These are phyloP conservation scores for Rostratula benghalensis DNA, from an alignment of 2,113 vertebrate genomes.

Conservation along the genomic window DNA sequence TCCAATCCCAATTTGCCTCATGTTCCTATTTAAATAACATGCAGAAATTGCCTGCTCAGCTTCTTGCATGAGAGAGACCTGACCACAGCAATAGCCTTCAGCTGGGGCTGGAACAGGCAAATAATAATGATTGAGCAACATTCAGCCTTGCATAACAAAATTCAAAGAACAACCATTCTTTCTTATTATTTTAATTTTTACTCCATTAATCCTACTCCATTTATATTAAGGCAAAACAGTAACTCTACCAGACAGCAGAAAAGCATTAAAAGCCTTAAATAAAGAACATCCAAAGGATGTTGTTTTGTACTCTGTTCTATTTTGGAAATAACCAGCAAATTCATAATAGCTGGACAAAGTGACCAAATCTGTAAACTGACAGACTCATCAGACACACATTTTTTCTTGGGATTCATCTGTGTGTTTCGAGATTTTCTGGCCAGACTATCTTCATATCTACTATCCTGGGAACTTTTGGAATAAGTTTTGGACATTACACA, in stretches of 20 bases:
- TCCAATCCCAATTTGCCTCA: neutral
- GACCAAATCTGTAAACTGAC: neutral
- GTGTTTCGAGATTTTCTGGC: constrained; percentile 21
- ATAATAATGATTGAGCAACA: neutral
- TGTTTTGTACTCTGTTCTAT: neutral
- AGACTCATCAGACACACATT: neutral
- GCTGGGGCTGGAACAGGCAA: neutral
- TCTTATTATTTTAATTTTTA: neutral
- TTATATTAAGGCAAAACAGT: neutral
- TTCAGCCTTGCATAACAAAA: neutral
- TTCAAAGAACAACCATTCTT: neutral
- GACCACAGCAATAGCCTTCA: neutral
- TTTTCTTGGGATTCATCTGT: constrained; percentile 24
- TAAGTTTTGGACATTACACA: neutral
- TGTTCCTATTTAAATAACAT: neutral
- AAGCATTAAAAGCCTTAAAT: neutral
- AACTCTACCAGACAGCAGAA: neutral
- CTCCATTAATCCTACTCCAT: neutral
- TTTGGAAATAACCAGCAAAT: constrained; percentile 13
- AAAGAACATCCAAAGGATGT: neutral
- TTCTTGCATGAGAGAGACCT: neutral
- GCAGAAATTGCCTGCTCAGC: neutral
- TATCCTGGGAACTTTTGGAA: constrained; percentile 27
- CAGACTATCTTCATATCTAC: neutral
- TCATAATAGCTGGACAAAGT: neutral